These are phyloP conservation scores for Danio kyathit DNA, from an alignment of 2,797 vertebrate species.

Conservation along the genomic window DNA sequence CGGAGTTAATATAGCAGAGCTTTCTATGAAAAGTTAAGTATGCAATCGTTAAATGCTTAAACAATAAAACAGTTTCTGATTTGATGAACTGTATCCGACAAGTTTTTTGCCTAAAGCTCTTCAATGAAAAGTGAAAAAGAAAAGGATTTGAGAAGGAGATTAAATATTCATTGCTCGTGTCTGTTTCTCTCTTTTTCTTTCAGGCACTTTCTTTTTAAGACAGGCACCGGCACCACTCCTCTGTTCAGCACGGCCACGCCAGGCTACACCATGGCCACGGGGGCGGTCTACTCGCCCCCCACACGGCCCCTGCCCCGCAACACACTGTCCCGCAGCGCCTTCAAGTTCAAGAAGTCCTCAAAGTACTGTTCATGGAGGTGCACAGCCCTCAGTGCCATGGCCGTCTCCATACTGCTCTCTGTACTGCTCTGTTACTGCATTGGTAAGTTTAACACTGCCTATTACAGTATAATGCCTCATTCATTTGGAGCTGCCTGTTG, in stretches of 20 bases:
- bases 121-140: slow-evolving; percentile 1
- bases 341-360: slow-evolving; percentile 99
- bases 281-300: slow-evolving; percentile 97
- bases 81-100: slow-evolving; percentile 9
- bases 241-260: slow-evolving; percentile 98
- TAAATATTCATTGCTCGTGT: slow-evolving; percentile 19
- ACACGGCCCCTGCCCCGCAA: slow-evolving; percentile 97
- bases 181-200: slow-evolving; percentile 38
- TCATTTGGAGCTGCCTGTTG: too few relatives aligned
- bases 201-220: slow-evolving; percentile 99
- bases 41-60: slow-evolving; percentile 13
- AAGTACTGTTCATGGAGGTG: slow-evolving; percentile 99
- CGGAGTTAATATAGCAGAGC: slow-evolving; percentile 11
- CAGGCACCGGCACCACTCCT: slow-evolving; percentile 97
- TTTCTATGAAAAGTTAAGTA: slow-evolving; percentile 1
- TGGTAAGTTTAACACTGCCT: slow-evolving; percentile 79
- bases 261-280: slow-evolving; percentile 99
- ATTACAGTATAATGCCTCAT: background rate
- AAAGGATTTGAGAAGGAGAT: background rate
- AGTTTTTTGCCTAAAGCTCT: slow-evolving; percentile 21
- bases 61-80: slow-evolving; percentile 6
- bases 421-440: slow-evolving; percentile 97
- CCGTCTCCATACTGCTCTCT: slow-evolving; percentile 92
- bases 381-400: slow-evolving; percentile 95
- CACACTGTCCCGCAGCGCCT: slow-evolving; percentile 96